Evolutionary conservation across 2,113 vertebrate genomes (phyloP).

Genomic region (Prunella himalayana): DNA sequence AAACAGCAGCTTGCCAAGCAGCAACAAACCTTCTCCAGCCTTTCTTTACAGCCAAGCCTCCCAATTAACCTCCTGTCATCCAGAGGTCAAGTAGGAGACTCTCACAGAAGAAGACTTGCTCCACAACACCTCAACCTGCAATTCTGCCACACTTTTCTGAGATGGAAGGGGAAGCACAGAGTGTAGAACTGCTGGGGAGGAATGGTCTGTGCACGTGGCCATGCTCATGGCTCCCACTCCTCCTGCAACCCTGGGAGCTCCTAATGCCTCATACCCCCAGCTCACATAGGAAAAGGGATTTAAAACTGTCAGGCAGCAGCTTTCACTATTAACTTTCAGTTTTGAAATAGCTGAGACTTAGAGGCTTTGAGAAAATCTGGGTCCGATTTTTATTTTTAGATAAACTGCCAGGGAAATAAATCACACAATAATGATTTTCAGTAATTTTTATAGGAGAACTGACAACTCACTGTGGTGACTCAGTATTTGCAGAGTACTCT

Average conservation of each 20-base stretch:
- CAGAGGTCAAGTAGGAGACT: background rate
- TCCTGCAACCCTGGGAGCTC: background rate
- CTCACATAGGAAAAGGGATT: background rate
- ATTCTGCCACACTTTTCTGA: background rate
- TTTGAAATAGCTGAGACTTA: slow-evolving; percentile 40
- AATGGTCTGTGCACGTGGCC: background rate
- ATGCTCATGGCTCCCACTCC: fast-evolving
- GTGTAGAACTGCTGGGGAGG: background rate
- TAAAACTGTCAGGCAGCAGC: slow-evolving; percentile 7
- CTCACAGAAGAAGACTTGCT: background rate
- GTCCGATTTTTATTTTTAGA: slow-evolving; percentile 28
- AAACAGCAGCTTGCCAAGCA: background rate
- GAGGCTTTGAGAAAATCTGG: background rate
- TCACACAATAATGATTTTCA: slow-evolving; percentile 25
- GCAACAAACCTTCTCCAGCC: background rate
- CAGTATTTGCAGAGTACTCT: background rate
- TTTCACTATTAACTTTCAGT: background rate
- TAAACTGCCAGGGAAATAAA: slow-evolving; percentile 50
- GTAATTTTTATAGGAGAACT: slow-evolving; percentile 19
- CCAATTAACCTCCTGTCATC: background rate
- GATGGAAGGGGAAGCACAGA: fast-evolving
- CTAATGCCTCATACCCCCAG: background rate
- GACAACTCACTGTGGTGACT: background rate
- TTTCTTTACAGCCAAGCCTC: background rate
- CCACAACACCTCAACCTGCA: background rate